phyloP scores from a whole-genome alignment of 2,888 invertebrate genomes.

The Villa cingulata region DNA sequence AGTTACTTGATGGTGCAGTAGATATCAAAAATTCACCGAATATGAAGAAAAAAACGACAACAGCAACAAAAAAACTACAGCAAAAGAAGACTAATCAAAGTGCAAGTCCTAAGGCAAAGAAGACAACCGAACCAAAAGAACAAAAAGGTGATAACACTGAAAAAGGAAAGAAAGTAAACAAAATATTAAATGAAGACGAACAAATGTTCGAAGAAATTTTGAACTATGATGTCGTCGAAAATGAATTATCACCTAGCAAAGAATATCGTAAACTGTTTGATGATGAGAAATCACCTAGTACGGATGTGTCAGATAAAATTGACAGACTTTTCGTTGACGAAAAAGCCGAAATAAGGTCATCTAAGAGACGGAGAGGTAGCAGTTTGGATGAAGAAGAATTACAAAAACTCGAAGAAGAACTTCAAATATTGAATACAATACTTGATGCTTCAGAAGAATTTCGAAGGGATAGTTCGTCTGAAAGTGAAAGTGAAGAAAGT shows the following conservation, averaged over 20 bases:
- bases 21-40: conserved; percentile 22
- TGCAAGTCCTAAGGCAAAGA: conserved; percentile 6
- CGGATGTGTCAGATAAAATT: conserved; percentile 32
- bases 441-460: background rate
- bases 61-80: background rate
- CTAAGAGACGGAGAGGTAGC: conserved; percentile 22
- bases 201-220: conserved; percentile 31
- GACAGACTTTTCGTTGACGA: conserved; percentile 23
- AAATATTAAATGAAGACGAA: conserved; percentile 23
- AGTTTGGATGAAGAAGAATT: background rate
- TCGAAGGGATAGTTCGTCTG: background rate
- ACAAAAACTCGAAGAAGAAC: conserved; percentile 15
- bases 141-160: background rate
- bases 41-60: conserved; percentile 15
- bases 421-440: conserved; percentile 14
- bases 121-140: conserved; percentile 1
- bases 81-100: background rate
- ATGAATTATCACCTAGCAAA: conserved; percentile 27
- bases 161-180: conserved; percentile 2
- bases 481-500: background rate
- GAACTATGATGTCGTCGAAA: conserved; percentile 18
- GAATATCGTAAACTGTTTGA: conserved; percentile 32
- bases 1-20: conserved; percentile 32
- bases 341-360: conserved; percentile 13
- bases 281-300: conserved; percentile 32